Base-by-base conservation (phyloP, 2,888 invertebrate species). In the Poecilus cupreus region DNA sequence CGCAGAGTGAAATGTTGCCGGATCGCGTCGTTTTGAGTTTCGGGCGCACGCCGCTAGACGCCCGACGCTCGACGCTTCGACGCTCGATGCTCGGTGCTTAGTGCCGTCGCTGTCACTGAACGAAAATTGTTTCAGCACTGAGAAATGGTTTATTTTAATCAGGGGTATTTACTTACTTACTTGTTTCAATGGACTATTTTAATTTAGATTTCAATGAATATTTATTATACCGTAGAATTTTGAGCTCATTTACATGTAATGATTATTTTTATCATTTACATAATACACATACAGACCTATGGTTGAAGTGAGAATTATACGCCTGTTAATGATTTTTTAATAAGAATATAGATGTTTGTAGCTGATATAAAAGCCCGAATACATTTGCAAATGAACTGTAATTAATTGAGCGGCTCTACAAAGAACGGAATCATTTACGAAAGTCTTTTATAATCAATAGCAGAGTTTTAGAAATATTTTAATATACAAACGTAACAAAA, bases 1-100 rank as follows among this genome's bases (percentile, higher is more conserved):
- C 11, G 37, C 16, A n/a, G 54, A 77, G 24, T 72, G 72, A 72
- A 72, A 72, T 46, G 39, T 16, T 72, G 72, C 32, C 32, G 32
- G 20, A 54, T 54, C 54, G 54, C 54, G 22, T 54, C 54, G 54
- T 20, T 54, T 20, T 11, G 20, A 20, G 54, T 22, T 5, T 11
- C 54, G 20, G 13, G n/a, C 49, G 13, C 11, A 11, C 20, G 22
- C 16, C 11, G 11, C 22, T 54, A 10, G 10, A 22, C 60, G 60
- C 54, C 32, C 32, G 32, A 18, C 20, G 20, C 54, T 20, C 54
- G 22, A 20, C 54, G 54, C 18, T 54, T 20, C 20, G 20, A 20
- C 20, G 20, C 6, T 11, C 54, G 20, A 8, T 16, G 13, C 11
- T 20, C 20, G 22, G 10, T 20, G 11, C 22, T 54, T 3, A 16